These are phyloP conservation scores for Achlya flavicornis DNA, from an alignment of 2,888 invertebrate species.

Conservation along the genomic window DNA sequence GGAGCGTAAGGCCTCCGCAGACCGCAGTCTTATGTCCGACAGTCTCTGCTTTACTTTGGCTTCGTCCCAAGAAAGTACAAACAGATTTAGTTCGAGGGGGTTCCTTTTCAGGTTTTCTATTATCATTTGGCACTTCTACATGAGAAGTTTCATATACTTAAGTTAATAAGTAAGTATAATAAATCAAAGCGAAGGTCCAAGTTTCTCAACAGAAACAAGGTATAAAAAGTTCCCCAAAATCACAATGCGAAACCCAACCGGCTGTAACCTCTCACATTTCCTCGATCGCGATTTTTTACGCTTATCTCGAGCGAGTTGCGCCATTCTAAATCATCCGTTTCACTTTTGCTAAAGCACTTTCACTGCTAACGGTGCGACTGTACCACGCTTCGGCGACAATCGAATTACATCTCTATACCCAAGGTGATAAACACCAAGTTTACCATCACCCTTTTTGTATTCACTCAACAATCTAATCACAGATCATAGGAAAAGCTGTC, in stretches of 20 bases:
- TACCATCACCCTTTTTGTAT: slow-evolving; percentile 20
- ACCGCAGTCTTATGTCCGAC: slow-evolving; percentile 2
- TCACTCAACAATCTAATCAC: slow-evolving; percentile 25
- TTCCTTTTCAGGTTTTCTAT: neutral
- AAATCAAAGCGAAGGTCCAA: neutral
- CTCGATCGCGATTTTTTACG: slow-evolving; percentile 65
- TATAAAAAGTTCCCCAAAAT: slow-evolving; percentile 28
- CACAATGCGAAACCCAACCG: slow-evolving; percentile 21
- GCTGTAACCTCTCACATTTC: slow-evolving; percentile 62
- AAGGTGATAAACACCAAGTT: slow-evolving; percentile 5
- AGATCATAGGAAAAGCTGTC: slow-evolving; percentile 37
- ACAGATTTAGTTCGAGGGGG: neutral
- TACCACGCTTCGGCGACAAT: slow-evolving; percentile 41
- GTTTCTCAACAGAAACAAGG: slow-evolving; percentile 1
- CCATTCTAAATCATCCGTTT: slow-evolving; percentile 72
- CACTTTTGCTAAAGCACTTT: slow-evolving; percentile 80
- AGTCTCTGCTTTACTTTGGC: slow-evolving; percentile 6
- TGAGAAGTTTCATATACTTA: neutral
- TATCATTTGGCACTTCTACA: neutral
- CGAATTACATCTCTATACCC: slow-evolving; percentile 47
- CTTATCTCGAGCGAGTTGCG: slow-evolving; percentile 66
- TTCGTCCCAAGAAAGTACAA: slow-evolving; percentile 4
- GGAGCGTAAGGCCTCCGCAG: slow-evolving; percentile 5
- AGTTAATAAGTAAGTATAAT: neutral
- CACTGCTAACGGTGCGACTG: slow-evolving; percentile 74